Evolutionary conservation across 2,888 invertebrate species (phyloP), one percentile per base, ranked within the genome.

Genomic region (Amaurobius ferox): DNA sequence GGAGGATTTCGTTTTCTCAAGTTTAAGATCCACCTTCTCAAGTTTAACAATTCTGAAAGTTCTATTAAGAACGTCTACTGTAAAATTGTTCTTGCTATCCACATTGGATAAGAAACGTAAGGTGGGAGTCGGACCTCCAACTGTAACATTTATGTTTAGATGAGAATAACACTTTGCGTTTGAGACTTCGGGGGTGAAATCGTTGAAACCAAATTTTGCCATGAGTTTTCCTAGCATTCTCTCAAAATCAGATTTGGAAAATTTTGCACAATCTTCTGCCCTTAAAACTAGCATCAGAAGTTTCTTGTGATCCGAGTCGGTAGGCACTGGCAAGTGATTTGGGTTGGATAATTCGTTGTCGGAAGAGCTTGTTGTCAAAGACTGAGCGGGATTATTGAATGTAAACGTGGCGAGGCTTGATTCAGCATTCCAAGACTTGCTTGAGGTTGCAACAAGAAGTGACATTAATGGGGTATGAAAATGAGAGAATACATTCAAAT

Each of bases 391-490:
- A 61, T 30, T 28, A 30, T 61, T 73, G 19, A 67, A 32, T 6
- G 61, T 62, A 26, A 39, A 48, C 5, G 73, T 40, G 5, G 16
- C 9, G 16, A 16, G 16, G n/a, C 28, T 19, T 39, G 35, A 29
- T 0, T 13, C 6, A 2, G 11, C 3, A 6, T 26, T 19, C 26
- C 55, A 70, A 3, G 68, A 30, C 11, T 67, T 13, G 26, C 44
- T 73, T 28, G 78, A 30, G 7, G 85, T 40, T 23, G 72, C 85
- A 11, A 68, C 73, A 11, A 83, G 66, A n/a, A 83, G 39, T 3
- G 83, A 83, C 83, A 77, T 83, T 32, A 83, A 66, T 7, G 83
- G 83, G 7, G 83, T 83, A 23, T 83, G 83, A 35, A 83, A 83
- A 13, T 77, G 62, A 32, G 32, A 66, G 26, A 32, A 66, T n/a